phyloP scores from a whole-genome alignment of 2,888 invertebrate species.

The Diarsia brunnea region DNA sequence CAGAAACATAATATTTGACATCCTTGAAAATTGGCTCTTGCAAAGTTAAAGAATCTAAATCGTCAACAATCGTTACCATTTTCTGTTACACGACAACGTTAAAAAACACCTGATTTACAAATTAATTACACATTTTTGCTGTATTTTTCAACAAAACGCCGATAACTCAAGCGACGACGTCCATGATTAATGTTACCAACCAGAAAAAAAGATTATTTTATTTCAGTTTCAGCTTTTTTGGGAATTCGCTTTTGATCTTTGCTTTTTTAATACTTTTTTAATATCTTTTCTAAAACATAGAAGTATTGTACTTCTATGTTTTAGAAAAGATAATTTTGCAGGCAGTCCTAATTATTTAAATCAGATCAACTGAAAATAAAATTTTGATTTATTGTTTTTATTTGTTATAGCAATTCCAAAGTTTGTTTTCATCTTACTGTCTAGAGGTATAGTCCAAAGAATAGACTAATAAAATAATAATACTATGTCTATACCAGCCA shows the following conservation, averaged over 20 bases:
- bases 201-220: background rate
- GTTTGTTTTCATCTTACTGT: background rate
- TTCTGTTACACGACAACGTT: slow-evolving; percentile 77
- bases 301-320: background rate
- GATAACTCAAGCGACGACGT: slow-evolving; percentile 81
- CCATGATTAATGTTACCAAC: slow-evolving; percentile 82
- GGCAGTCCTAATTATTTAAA: background rate
- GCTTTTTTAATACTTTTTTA: background rate
- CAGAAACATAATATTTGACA: slow-evolving; percentile 96
- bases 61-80: slow-evolving; percentile 90
- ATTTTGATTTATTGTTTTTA: background rate
- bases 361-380: background rate
- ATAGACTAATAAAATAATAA: too few species aligned
- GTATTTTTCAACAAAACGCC: slow-evolving; percentile 79
- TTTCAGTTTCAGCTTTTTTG: background rate
- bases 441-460: too few species aligned
- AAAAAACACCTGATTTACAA: slow-evolving; percentile 70
- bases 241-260: background rate
- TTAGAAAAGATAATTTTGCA: background rate
- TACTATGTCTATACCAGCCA: too few species aligned
- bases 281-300: too few species aligned
- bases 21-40: slow-evolving; percentile 94
- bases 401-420: background rate
- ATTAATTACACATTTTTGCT: slow-evolving; percentile 81
- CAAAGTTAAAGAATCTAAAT: slow-evolving; percentile 89